Conservation (phyloP, 2,113 vertebrate genomes). For the Chaetodon auriga region DNA sequence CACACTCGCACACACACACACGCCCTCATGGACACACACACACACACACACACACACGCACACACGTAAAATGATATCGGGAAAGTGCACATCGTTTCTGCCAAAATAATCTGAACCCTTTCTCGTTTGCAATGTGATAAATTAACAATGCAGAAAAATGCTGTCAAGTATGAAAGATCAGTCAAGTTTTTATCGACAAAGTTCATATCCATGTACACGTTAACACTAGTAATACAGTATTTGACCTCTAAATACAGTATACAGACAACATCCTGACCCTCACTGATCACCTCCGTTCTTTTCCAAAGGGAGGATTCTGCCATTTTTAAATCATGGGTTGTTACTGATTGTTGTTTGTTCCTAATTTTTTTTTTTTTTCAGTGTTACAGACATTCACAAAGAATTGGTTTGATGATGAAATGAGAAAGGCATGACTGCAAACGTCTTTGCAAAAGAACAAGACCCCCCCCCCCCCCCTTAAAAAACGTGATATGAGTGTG, state of each 20-base stretch:
- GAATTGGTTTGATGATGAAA: slow-evolving; percentile 52
- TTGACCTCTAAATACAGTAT: slow-evolving; percentile 79
- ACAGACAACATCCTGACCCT: slow-evolving; percentile 75
- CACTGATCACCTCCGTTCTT: slow-evolving; percentile 61
- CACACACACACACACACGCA: slow-evolving; percentile 5
- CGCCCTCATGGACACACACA: not conserved
- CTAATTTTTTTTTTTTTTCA: slow-evolving; percentile 41
- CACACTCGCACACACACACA: slow-evolving; percentile 3
- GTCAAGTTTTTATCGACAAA: slow-evolving; percentile 82
- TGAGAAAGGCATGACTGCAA: slow-evolving; percentile 46
- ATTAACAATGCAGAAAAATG: slow-evolving; percentile 77
- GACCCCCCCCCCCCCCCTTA: slow-evolving; percentile 15
- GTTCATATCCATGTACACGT: slow-evolving; percentile 80
- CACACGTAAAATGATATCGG: slow-evolving; percentile 61
- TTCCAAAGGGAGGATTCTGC: slow-evolving; percentile 47
- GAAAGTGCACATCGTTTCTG: slow-evolving; percentile 81
- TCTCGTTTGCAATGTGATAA: slow-evolving; percentile 71
- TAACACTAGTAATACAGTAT: slow-evolving; percentile 84
- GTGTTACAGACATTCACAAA: slow-evolving; percentile 74
- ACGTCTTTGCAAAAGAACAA: slow-evolving; percentile 33
- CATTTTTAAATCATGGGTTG: slow-evolving; percentile 41
- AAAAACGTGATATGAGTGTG: slow-evolving; percentile 14
- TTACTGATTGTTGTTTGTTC: slow-evolving; percentile 56
- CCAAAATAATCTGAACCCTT: slow-evolving; percentile 61
- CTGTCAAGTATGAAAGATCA: slow-evolving; percentile 84